Evolutionary conservation across 2,113 vertebrate species (phyloP).

Genomic region (Trichechus manatus): DNA sequence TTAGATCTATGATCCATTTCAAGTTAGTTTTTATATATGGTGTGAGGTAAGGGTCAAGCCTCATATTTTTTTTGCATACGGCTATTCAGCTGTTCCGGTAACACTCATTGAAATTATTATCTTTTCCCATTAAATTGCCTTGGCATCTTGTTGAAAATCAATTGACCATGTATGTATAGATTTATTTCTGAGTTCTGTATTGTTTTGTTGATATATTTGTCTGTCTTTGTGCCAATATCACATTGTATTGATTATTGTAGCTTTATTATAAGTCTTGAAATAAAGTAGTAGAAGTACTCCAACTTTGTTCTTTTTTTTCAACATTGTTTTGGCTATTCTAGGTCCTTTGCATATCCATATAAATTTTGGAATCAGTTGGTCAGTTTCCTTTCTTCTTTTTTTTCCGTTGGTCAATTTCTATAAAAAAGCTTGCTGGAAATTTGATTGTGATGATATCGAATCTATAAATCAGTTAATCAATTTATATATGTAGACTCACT

Average conservation of each 20-base stretch:
- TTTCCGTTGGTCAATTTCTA: background rate
- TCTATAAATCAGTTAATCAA: background rate
- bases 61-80: background rate
- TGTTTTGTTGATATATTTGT: background rate
- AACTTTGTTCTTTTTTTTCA: background rate
- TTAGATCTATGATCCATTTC: background rate
- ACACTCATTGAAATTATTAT: background rate
- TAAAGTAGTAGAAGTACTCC: background rate
- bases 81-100: background rate
- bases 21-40: background rate
- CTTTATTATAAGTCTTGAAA: background rate
- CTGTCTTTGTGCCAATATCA: background rate
- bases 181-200: constrained; percentile 6
- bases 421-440: background rate
- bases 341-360: background rate
- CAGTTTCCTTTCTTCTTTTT: background rate
- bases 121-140: background rate
- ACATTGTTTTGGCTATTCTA: background rate
- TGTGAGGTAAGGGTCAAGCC: background rate
- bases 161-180: background rate
- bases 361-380: background rate
- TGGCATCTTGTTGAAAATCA: background rate
- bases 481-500: background rate
- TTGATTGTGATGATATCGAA: background rate
- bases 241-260: background rate